Evolutionary conservation across 2,797 vertebrate genomes (phyloP).

Genomic region (Gymnocypris eckloni): DNA sequence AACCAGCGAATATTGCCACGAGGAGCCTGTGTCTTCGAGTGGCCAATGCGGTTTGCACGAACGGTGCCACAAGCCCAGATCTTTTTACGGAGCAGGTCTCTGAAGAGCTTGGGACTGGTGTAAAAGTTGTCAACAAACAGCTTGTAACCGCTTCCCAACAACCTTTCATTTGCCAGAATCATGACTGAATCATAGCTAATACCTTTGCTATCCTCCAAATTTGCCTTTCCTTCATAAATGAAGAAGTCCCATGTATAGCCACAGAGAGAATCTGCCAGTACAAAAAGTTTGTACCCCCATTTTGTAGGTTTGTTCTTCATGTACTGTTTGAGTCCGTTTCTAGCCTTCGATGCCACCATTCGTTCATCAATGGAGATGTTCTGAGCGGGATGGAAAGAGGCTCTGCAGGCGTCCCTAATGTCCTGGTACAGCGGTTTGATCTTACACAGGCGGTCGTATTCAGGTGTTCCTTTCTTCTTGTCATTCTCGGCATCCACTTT

Average conservation of each 20-base stretch:
- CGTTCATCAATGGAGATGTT: conserved; percentile 73
- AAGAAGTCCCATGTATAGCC: conserved; percentile 74
- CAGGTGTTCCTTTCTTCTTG: conserved; percentile 20
- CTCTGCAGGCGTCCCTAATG: conserved; percentile 21
- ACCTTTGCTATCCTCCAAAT: conserved; percentile 58
- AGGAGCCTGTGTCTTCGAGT: conserved; percentile 19
- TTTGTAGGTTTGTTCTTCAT: conserved; percentile 71
- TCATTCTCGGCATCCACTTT: conserved; percentile 24
- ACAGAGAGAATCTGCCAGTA: conserved; percentile 69
- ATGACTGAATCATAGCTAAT: conserved; percentile 68
- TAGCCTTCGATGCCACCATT: conserved; percentile 73
- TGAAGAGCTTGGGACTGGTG: conserved; percentile 69
- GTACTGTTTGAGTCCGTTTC: conserved; percentile 70
- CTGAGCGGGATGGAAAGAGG: conserved; percentile 38
- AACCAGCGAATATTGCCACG: conserved; percentile 50
- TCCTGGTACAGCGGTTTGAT: conserved; percentile 43
- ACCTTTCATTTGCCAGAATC: conserved; percentile 61
- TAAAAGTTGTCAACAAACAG: conserved; percentile 76
- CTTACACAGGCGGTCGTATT: conserved; percentile 25
- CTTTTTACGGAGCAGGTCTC: conserved; percentile 12
- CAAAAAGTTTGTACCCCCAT: conserved; percentile 75
- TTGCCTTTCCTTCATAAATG: conserved; percentile 65
- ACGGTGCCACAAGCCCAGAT: conserved; percentile 63
- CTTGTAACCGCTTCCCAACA: conserved; percentile 72
- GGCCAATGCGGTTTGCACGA: conserved; percentile 50